Base-by-base conservation (phyloP, 2,888 invertebrate species). In the Carterocephalus palaemon region DNA sequence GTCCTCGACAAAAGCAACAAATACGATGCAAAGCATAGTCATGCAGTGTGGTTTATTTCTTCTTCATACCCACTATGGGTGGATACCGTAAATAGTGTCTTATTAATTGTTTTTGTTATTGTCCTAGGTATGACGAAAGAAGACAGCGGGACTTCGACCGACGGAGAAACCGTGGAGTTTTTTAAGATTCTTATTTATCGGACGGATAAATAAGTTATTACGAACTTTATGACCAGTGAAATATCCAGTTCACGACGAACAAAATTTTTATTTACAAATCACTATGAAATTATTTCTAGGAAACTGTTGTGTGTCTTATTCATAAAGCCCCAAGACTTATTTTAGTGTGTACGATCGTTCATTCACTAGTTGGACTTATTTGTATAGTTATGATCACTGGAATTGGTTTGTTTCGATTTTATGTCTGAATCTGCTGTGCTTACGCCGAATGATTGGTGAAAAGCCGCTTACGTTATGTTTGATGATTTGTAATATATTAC, bases 61-160 rank as follows among this genome's bases (percentile, higher is more conserved):
- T n/a, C n/a, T n/a, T n/a, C n/a, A n/a, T n/a, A n/a, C n/a, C n/a
- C n/a, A n/a, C n/a, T n/a, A n/a, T n/a, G n/a, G n/a, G n/a, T n/a
- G n/a, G n/a, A n/a, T n/a, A n/a, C n/a, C n/a, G n/a, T n/a, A n/a
- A n/a, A n/a, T n/a, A n/a, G n/a, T n/a, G n/a, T 16, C 16, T 31
- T 16, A 19, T 28, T 38, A 38, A 38, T 19, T 24, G 39, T 46
- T 31, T 42, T 51, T 67, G 49, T 53, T 51, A 54, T 83, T 82
- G 80, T 78, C 69, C 40, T 67, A 84, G 83, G 79, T 79, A 65
- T 60, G 64, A 68, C 63, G 68, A 67, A 57, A 52, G 62, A 56
- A 64, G 59, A 58, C 59, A 60, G 62, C 68, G 67, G 73, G 76
- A 68, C 66, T 70, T 66, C 51, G 57, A 53, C 42, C 43, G 66